Percentiles rank a stretch among this genome's conserved stretches.
phyloP scores from a whole-genome alignment of 2,113 vertebrate genomes.

The Calidris pugnax region DNA sequence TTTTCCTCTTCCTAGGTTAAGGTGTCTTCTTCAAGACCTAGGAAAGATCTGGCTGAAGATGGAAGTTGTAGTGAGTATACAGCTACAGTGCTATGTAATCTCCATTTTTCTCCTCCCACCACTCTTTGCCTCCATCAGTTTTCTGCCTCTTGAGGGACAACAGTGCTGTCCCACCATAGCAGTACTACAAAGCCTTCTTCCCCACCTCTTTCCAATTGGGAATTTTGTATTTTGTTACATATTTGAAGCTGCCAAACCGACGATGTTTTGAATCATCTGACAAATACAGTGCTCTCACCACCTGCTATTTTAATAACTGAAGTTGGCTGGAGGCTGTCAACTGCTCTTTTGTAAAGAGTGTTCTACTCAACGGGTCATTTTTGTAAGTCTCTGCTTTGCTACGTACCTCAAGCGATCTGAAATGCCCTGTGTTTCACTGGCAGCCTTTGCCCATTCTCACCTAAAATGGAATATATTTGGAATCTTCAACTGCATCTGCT shows the following conservation, averaged over 20 bases:
- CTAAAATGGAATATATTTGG: neutral
- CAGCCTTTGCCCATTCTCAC: neutral
- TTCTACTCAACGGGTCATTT: neutral
- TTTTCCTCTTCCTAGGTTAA: neutral
- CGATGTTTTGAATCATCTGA: neutral
- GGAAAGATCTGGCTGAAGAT: neutral
- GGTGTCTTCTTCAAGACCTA: neutral
- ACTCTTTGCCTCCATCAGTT: neutral
- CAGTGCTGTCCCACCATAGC: accelerated
- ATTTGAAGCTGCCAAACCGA: neutral
- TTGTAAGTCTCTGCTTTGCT: neutral
- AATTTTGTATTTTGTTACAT: neutral
- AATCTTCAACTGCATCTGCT: neutral
- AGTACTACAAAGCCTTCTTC: neutral
- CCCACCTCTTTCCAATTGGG: neutral
- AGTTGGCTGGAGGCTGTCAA: neutral
- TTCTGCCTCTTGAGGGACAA: neutral
- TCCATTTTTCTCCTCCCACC: accelerated
- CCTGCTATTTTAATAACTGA: neutral
- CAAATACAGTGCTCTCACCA: neutral
- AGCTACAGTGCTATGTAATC: neutral
- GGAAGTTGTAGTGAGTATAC: slow-evolving; percentile 26
- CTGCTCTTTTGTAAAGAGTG: neutral
- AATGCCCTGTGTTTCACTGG: accelerated
- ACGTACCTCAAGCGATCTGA: neutral